These are phyloP conservation scores for Bovichtus diacanthus DNA, from an alignment of 2,797 vertebrate genomes.

Conservation along the genomic window DNA sequence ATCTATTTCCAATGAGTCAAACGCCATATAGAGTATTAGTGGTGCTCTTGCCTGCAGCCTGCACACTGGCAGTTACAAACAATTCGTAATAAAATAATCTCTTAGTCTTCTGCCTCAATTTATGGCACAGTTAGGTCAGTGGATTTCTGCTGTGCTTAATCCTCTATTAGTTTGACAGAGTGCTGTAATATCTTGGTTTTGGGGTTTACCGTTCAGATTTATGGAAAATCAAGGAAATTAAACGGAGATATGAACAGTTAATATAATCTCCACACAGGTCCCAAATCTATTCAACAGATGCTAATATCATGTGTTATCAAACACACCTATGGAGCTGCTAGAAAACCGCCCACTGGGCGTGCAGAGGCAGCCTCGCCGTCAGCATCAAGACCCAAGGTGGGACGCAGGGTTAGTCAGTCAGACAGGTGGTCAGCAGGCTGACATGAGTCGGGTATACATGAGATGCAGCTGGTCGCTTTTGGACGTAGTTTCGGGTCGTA, in stretches of 20 bases:
- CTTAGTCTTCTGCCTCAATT: not conserved
- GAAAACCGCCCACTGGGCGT: constrained; percentile 47
- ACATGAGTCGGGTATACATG: accelerated
- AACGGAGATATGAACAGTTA: constrained; percentile 3
- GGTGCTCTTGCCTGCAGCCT: not conserved
- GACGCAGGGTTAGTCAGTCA: constrained; percentile 18
- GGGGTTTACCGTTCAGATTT: not conserved
- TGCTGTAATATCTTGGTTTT: constrained; percentile 25
- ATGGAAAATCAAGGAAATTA: constrained; percentile 18
- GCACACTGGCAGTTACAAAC: constrained; percentile 9
- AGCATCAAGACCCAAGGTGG: constrained; percentile 25
- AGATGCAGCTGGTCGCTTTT: not conserved
- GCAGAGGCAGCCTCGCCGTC: constrained; percentile 16
- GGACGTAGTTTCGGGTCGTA: constrained; percentile 3
- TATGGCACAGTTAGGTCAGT: not conserved
- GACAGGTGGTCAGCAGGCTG: constrained; percentile 39
- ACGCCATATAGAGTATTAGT: constrained; percentile 23
- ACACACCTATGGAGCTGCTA: constrained; percentile 19
- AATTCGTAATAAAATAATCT: constrained; percentile 19
- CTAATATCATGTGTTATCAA: not conserved
- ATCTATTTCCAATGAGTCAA: constrained; percentile 26
- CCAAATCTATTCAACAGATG: not conserved
- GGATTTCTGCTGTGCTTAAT: constrained; percentile 1
- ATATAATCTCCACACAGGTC: constrained; percentile 3
- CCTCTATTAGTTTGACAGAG: constrained; percentile 26